A percentile compares a stretch with the other conserved stretches of the same genome.
These are phyloP conservation scores for Tringa solitaria DNA, from an alignment of 2,113 vertebrate species.

Conservation along the genomic window DNA sequence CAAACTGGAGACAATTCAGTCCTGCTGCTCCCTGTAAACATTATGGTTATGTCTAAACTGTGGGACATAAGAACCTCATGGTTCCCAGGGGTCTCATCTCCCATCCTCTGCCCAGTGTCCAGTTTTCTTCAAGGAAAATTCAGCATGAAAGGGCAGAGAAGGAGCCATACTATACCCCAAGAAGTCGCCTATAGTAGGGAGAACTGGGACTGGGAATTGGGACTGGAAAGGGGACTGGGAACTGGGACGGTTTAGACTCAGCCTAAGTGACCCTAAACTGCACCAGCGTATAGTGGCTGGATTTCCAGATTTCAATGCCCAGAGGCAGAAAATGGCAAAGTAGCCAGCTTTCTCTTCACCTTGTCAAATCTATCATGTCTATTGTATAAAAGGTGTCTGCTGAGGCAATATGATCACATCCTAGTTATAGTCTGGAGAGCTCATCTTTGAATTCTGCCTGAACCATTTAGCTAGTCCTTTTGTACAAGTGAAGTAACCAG, in stretches of 20 bases:
- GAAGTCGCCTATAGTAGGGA: rapidly evolving
- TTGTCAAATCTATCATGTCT: background rate
- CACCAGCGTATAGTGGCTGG: background rate
- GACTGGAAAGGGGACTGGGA: background rate
- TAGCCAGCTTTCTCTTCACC: background rate
- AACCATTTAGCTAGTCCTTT: background rate
- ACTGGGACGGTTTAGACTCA: background rate
- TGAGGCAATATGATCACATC: background rate
- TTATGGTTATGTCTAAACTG: background rate
- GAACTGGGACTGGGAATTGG: background rate
- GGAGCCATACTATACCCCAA: background rate
- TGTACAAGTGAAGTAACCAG: background rate
- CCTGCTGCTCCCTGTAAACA: background rate
- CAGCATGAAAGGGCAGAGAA: background rate
- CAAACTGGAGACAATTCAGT: background rate
- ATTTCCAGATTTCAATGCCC: background rate
- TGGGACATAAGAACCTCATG: background rate
- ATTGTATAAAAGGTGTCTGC: background rate
- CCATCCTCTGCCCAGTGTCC: background rate
- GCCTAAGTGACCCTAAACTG: background rate
- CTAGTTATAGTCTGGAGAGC: background rate
- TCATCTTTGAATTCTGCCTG: background rate
- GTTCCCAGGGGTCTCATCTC: background rate
- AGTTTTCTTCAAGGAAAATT: background rate
- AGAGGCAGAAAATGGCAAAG: background rate